These are phyloP conservation scores for Cybosia mesomella DNA, from an alignment of 2,888 invertebrate genomes.

Conservation along the genomic window DNA sequence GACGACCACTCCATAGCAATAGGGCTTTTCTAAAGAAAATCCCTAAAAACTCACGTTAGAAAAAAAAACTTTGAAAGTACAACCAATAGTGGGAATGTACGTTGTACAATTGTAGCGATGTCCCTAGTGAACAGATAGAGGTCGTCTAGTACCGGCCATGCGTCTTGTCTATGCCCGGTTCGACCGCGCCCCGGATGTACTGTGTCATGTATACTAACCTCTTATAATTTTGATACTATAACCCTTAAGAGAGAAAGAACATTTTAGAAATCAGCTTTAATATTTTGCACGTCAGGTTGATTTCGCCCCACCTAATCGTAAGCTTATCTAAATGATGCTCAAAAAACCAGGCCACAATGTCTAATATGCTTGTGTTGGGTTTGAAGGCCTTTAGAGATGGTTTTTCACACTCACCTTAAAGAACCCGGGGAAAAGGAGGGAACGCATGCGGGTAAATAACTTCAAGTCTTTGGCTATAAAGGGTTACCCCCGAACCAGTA, in stretches of 20 bases:
- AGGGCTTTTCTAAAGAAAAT: too few species aligned
- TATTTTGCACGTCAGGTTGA: background rate
- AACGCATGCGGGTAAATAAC: too few species aligned
- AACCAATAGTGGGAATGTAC: background rate
- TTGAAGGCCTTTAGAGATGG: too few species aligned
- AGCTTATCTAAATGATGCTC: too few species aligned
- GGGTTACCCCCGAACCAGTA: too few species aligned
- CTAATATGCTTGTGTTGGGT: too few species aligned
- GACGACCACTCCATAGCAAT: too few species aligned
- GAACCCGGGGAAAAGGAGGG: too few species aligned
- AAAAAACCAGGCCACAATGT: too few species aligned
- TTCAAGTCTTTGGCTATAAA: too few species aligned
- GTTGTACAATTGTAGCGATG: conserved; percentile 21
- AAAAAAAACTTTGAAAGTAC: background rate
- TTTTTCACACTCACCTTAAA: too few species aligned
- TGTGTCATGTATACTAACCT: conserved; percentile 54
- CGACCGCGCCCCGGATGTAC: conserved; percentile 68
- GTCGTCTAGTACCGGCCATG: conserved; percentile 69
- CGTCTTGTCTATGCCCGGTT: conserved; percentile 76
- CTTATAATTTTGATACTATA: conserved; percentile 61
- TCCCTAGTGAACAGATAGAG: conserved; percentile 57
- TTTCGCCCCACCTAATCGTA: background rate
- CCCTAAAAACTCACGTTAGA: background rate
- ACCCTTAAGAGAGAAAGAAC: background rate
- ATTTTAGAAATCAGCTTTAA: background rate